Percentiles rank a stretch among this genome's conserved stretches.
phyloP scores from a whole-genome alignment of 2,797 vertebrate species.

The Coccyzus lansbergi region DNA sequence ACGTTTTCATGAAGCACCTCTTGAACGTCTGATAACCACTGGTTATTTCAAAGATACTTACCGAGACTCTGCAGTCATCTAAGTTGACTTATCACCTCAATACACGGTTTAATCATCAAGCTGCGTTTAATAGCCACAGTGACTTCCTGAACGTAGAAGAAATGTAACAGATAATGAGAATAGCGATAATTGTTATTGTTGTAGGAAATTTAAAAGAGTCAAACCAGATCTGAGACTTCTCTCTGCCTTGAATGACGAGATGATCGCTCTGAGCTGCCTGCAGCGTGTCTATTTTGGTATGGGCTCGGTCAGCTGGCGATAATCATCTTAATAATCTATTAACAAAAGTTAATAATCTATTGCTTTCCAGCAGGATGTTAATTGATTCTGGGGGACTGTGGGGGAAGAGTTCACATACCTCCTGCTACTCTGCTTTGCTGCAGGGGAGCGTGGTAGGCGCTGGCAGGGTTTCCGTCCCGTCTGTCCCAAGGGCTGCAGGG shows the following conservation, averaged over 20 bases:
- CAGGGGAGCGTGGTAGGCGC: not conserved
- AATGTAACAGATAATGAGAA: constrained; percentile 41
- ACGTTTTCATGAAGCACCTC: constrained; percentile 46
- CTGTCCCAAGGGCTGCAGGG: not conserved
- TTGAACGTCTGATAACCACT: constrained; percentile 50
- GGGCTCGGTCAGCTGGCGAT: constrained; percentile 38
- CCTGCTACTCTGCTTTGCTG: not conserved
- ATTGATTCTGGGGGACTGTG: not conserved
- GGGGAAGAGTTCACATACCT: not conserved
- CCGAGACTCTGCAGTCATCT: constrained; percentile 31
- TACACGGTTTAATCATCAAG: constrained; percentile 58
- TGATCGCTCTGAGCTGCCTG: constrained; percentile 47
- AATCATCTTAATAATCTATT: constrained; percentile 64
- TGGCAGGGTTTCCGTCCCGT: not conserved
- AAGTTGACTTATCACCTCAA: constrained; percentile 52
- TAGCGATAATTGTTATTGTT: constrained; percentile 39
- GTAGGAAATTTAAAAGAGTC: constrained; percentile 46
- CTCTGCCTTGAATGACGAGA: constrained; percentile 12
- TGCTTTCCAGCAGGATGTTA: not conserved
- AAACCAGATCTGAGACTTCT: constrained; percentile 48
- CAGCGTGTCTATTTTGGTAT: not conserved
- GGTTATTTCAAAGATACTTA: constrained; percentile 50
- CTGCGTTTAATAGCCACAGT: constrained; percentile 45
- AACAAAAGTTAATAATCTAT: constrained; percentile 41
- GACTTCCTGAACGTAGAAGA: constrained; percentile 51